phyloP scores from a whole-genome alignment of 1,140 invertebrate genomes.

The Temnothorax curvispinosus region DNA sequence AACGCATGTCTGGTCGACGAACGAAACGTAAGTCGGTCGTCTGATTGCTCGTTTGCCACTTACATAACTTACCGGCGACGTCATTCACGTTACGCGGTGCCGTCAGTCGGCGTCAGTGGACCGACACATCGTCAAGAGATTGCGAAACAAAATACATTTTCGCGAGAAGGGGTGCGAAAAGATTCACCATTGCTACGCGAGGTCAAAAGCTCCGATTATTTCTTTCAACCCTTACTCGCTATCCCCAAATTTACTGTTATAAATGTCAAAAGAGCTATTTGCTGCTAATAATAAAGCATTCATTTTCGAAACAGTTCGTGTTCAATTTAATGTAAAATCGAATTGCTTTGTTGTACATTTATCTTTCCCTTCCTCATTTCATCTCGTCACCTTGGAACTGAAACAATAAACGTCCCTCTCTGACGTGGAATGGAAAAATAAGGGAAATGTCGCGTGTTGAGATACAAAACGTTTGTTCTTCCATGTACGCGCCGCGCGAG shows the following conservation, averaged over 20 bases:
- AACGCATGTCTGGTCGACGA: not conserved
- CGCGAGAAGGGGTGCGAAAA: not conserved
- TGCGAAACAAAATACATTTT: not conserved
- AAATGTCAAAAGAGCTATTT: not conserved
- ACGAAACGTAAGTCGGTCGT: constrained; percentile 40
- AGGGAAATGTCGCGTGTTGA: constrained; percentile 2
- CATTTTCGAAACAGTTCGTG: not conserved
- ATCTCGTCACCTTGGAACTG: not conserved
- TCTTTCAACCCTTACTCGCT: not conserved
- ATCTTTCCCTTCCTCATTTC: not conserved
- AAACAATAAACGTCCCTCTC: not conserved
- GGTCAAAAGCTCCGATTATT: not conserved
- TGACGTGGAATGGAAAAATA: constrained; percentile 4
- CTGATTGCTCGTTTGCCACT: constrained; percentile 45
- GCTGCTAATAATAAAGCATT: not conserved
- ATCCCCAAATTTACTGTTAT: not conserved
- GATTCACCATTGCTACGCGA: not conserved
- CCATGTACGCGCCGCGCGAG: not conserved
- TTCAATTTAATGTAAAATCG: not conserved
- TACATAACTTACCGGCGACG: constrained; percentile 52
- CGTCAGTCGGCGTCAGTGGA: not conserved
- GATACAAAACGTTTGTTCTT: not conserved
- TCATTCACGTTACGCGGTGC: constrained; percentile 26
- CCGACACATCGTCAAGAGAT: not conserved
- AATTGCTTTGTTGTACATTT: not conserved